phyloP scores from a whole-genome alignment of 2,888 invertebrate species.

The Diadegma fenestrale region DNA sequence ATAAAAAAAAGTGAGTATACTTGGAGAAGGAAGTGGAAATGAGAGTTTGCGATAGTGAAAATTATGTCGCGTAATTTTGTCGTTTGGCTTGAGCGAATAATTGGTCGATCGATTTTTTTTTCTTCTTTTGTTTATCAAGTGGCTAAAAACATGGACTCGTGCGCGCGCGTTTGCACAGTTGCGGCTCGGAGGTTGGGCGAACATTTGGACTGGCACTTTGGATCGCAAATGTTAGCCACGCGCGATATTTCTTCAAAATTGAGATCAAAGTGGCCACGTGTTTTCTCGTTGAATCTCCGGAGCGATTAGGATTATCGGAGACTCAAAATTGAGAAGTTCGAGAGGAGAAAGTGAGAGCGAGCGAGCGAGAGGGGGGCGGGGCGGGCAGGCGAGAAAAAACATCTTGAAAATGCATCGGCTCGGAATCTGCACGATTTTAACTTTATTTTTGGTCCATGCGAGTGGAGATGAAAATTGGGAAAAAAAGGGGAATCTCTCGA shows the following conservation, averaged over 20 bases:
- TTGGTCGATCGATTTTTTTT: constrained; percentile 48
- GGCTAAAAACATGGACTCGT: constrained; percentile 6
- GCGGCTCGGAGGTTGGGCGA: constrained; percentile 18
- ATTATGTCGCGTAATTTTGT: constrained; percentile 39
- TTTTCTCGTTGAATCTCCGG: constrained; percentile 42
- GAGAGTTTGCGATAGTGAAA: constrained; percentile 11
- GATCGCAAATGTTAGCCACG: constrained; percentile 53
- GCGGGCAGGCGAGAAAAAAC: too few relatives aligned
- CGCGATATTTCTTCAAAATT: constrained; percentile 50
- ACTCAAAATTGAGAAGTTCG: constrained; percentile 1
- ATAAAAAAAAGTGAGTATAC: neutral
- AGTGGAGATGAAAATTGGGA: neutral
- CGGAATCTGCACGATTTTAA: constrained; percentile 33
- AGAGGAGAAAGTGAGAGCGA: neutral
- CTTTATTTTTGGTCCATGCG: constrained; percentile 24
- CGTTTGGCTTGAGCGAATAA: constrained; percentile 40
- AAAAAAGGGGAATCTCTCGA: neutral
- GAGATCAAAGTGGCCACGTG: constrained; percentile 52
- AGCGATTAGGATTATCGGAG: constrained; percentile 27
- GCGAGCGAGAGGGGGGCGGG: neutral
- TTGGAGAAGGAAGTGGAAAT: neutral
- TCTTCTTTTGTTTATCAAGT: neutral
- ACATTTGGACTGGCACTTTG: constrained; percentile 33
- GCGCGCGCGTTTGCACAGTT: constrained; percentile 8
- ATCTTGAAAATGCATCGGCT: constrained; percentile 40